Evolutionary conservation across 2,888 invertebrate genomes (phyloP), one percentile per base, ranked within the genome.

Genomic region (Epirrita christyi): DNA sequence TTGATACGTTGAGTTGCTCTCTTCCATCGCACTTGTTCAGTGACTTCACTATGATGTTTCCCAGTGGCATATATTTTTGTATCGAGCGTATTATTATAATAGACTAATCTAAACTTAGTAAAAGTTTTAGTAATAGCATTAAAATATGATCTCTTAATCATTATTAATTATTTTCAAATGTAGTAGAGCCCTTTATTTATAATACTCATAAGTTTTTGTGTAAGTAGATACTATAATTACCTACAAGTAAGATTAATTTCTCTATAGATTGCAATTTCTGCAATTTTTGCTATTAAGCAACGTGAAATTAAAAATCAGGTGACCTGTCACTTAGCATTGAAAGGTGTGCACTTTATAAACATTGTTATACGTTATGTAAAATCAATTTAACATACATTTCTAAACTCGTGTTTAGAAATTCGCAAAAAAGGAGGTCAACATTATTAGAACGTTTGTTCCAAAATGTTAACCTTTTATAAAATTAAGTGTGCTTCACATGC

Each of bases 91-190:
- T 83, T 82, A 80, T 77, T 79, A 64, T 75, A 67, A 70, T 88
- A 89, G 85, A 89, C 84, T 92, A 90, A 89, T 88, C 75, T 90
- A 89, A 90, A 89, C 87, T 73, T 89, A 89, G 85, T 79, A 79
- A 86, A 84, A 73, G 70, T 79, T 72, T 81, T 88, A 90, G 88
- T 72, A 80, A 80, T 90, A 90, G 87, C 75, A 80, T 85, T 88
- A 88, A 89, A 89, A 86, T 91, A 91, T 92, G 92, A 92, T 92
- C 92, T 92, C 92, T 92, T 92, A 92, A 91, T 91, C 89, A 89
- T 85, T 92, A 91, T 90, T 91, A 91, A 91, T 91, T 88, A 87
- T 87, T 88, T 90, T 87, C 83, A 81, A 85, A 72, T 83, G 81
- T 82, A 84, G 83, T 76, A 73, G 80, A 82, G 81, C 83, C 80